phyloP scores from a whole-genome alignment of 1,140 invertebrate species.

The Orius insidiosus region DNA sequence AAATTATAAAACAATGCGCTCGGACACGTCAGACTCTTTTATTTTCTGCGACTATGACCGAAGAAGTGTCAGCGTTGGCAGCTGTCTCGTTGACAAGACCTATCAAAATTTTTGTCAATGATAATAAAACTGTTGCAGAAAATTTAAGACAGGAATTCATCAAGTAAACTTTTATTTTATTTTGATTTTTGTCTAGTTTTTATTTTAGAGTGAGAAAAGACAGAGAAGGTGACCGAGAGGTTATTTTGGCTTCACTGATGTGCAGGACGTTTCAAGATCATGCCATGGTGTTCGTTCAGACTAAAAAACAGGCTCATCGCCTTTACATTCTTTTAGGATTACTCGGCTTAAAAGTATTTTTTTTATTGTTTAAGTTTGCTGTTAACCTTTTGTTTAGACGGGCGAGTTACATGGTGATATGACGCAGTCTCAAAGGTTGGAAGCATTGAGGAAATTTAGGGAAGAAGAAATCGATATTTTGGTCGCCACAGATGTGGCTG shows the following conservation, averaged over 20 bases:
- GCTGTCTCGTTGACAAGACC: conserved; percentile 80
- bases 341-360: conserved; percentile 50
- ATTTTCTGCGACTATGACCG: conserved; percentile 98
- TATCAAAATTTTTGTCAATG: conserved; percentile 86
- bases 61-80: conserved; percentile 84
- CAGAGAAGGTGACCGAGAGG: conserved; percentile 77
- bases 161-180: conserved; percentile 30
- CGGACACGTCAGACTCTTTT: conserved; percentile 90
- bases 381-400: conserved; percentile 32
- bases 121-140: conserved; percentile 86
- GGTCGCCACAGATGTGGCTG: conserved; percentile 90
- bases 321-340: conserved; percentile 81
- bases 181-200: conserved; percentile 6
- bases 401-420: conserved; percentile 93
- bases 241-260: conserved; percentile 76
- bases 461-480: conserved; percentile 78
- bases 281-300: conserved; percentile 89
- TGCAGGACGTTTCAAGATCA: conserved; percentile 85
- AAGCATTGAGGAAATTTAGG: conserved; percentile 77
- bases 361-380: background rate
- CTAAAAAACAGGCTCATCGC: conserved; percentile 84
- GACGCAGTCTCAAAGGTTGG: conserved; percentile 77
- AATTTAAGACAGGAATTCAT: conserved; percentile 95
- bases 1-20: conserved; percentile 80
- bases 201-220: conserved; percentile 49